phyloP scores from a whole-genome alignment of 2,113 vertebrate species.

The Centropus unirufus region DNA sequence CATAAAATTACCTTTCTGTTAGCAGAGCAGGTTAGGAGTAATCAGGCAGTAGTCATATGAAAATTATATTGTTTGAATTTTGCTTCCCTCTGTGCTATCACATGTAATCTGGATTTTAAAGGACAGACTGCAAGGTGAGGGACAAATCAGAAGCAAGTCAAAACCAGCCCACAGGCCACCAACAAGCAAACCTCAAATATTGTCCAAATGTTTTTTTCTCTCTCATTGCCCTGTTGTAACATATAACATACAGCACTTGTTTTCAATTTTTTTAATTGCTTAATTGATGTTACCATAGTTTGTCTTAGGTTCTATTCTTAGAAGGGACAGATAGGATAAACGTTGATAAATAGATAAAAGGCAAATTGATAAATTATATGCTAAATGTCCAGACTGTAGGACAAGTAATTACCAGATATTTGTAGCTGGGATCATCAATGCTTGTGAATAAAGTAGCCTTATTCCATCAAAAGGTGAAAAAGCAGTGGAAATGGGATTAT shows the following conservation, averaged over 20 bases:
- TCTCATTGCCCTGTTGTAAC: background rate
- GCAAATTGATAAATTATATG: background rate
- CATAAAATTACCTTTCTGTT: background rate
- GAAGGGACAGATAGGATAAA: background rate
- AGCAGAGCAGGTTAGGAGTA: background rate
- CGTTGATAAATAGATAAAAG: background rate
- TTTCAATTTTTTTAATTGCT: background rate
- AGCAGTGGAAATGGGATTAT: background rate
- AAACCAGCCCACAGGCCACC: background rate
- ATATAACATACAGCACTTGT: background rate
- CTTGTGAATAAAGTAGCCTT: background rate
- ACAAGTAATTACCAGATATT: background rate
- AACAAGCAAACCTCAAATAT: background rate
- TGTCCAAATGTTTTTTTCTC: background rate
- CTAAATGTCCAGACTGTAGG: background rate
- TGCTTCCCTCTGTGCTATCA: background rate
- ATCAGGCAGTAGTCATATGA: background rate
- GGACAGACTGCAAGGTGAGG: background rate
- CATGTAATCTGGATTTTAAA: background rate
- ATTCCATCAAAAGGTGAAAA: background rate
- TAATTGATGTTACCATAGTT: background rate
- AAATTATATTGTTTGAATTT: background rate
- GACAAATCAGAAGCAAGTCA: background rate
- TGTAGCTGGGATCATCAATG: background rate
- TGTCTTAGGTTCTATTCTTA: background rate